Percentiles rank a stretch among this genome's conserved stretches.
phyloP scores from a whole-genome alignment of 2,797 vertebrate species.

The Yasuhikotakia modesta region DNA sequence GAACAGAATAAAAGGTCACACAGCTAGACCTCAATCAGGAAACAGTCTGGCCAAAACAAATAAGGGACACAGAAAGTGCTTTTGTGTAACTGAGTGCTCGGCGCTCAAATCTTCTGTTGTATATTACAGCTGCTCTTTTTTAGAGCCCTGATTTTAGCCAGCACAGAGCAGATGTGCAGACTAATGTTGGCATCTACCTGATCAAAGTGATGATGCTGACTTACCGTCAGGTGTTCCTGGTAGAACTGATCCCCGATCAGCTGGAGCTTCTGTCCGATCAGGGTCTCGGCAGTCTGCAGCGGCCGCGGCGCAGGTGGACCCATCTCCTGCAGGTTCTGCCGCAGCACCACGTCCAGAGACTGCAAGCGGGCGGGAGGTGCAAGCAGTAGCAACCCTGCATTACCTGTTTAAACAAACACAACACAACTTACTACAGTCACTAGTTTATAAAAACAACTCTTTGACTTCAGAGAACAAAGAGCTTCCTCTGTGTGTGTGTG shows the following conservation, averaged over 20 bases:
- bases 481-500: too few species aligned
- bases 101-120: too few species aligned
- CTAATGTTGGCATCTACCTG: too few species aligned
- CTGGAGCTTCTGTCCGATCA: slow-evolving; percentile 81
- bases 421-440: not conserved
- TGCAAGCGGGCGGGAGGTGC: slow-evolving; percentile 75
- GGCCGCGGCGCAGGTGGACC: slow-evolving; percentile 58
- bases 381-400: slow-evolving; percentile 77
- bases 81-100: not conserved
- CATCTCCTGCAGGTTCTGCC: slow-evolving; percentile 59
- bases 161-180: too few species aligned
- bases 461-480: too few species aligned
- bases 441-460: too few species aligned
- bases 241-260: slow-evolving; percentile 84
- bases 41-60: slow-evolving; percentile 68
- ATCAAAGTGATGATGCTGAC: too few species aligned
- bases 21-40: slow-evolving; percentile 57
- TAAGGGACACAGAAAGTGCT: slow-evolving; percentile 33
- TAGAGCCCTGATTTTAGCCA: too few species aligned
- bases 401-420: slow-evolving; percentile 67
- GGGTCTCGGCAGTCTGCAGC: slow-evolving; percentile 71
- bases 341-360: slow-evolving; percentile 64
- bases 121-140: too few species aligned
- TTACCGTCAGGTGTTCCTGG: slow-evolving; percentile 79
- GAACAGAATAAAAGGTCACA: slow-evolving; percentile 39